Evolutionary conservation across 2,113 vertebrate genomes (phyloP).

Genomic region (Dasyprocta punctata): DNA sequence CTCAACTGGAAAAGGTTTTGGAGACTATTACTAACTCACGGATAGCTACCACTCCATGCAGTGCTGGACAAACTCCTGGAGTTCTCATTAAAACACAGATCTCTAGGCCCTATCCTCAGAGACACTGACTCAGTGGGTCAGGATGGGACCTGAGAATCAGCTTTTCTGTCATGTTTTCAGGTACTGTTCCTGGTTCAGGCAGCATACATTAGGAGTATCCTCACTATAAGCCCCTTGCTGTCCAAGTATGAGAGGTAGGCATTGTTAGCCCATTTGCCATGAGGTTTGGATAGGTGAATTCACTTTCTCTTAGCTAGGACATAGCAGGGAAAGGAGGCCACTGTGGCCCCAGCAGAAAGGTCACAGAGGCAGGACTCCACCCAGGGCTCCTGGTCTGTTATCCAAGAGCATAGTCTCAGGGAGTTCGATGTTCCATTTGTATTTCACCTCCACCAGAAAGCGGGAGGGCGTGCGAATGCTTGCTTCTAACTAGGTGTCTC

Average conservation of each 20-base stretch:
- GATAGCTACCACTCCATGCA: neutral
- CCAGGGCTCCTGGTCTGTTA: neutral
- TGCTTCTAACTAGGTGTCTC: accelerated
- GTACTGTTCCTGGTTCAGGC: neutral
- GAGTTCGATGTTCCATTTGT: neutral
- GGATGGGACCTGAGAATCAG: neutral
- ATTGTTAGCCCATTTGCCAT: neutral
- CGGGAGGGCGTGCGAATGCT: accelerated
- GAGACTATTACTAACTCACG: neutral
- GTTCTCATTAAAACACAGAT: neutral
- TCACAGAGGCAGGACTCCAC: neutral
- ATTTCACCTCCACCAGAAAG: neutral
- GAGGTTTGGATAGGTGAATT: neutral
- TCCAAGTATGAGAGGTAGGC: neutral
- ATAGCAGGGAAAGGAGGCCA: neutral
- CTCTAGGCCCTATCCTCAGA: neutral
- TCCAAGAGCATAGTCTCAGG: neutral
- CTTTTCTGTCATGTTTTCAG: neutral
- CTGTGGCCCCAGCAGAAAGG: neutral
- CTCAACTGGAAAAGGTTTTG: neutral
- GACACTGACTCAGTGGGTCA: neutral
- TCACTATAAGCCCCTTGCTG: neutral
- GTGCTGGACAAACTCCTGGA: neutral
- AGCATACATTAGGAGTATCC: neutral
- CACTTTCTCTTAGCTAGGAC: neutral